These are phyloP conservation scores for Pangasius macronema DNA, from an alignment of 2,797 vertebrate genomes.

Conservation along the genomic window DNA sequence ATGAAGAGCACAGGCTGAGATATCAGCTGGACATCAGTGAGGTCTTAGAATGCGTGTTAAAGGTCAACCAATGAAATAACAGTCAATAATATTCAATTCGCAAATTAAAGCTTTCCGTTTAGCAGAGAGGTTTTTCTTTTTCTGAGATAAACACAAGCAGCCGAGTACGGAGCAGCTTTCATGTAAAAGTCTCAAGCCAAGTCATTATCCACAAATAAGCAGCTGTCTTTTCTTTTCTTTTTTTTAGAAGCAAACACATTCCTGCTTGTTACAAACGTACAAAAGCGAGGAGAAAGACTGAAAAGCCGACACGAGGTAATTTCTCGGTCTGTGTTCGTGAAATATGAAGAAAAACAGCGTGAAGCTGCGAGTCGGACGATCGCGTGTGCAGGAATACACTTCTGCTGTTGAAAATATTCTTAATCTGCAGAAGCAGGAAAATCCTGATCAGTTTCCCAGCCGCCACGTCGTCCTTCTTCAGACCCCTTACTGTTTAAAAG, in stretches of 20 bases:
- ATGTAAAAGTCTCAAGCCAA: not conserved
- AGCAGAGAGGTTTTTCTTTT: no score
- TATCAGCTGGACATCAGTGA: no score
- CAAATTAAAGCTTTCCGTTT: no score
- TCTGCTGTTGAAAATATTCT: not conserved
- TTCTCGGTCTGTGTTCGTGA: not conserved
- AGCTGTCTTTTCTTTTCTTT: not conserved
- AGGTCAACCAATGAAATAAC: no score
- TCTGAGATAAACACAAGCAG: not conserved
- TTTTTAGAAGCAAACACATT: not conserved
- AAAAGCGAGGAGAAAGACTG: not conserved
- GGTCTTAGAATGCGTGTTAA: no score
- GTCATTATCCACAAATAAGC: slow-evolving; percentile 5
- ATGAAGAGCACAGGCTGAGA: not conserved
- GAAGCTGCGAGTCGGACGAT: not conserved
- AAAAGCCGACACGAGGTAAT: not conserved
- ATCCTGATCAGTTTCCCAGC: no score
- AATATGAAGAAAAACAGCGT: not conserved
- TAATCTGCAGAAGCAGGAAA: not conserved
- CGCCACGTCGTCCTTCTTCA: no score
- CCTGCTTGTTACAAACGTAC: not conserved
- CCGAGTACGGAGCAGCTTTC: slow-evolving; percentile 4
- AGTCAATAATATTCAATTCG: no score
- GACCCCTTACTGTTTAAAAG: no score
- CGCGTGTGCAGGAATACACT: not conserved